A percentile compares a stretch with the other conserved stretches of the same genome.
These are phyloP conservation scores for Okapia johnstoni DNA, from an alignment of 2,113 vertebrate genomes.

Conservation along the genomic window DNA sequence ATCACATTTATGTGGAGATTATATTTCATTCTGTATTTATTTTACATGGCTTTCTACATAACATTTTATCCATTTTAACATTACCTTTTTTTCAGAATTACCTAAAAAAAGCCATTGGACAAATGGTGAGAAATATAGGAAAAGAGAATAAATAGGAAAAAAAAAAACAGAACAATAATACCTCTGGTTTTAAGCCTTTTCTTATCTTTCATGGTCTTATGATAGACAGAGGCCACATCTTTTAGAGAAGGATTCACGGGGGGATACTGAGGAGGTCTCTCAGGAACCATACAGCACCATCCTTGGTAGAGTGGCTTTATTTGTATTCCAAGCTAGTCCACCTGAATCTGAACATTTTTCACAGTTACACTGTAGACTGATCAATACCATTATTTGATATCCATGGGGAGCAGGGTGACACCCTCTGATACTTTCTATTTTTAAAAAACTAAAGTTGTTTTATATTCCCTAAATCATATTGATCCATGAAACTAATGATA, in stretches of 20 bases:
- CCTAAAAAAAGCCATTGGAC: not conserved
- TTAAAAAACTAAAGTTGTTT: conserved; percentile 80
- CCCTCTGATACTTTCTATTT: conserved; percentile 79
- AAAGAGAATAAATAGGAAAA: not conserved
- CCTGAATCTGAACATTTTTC: conserved; percentile 66
- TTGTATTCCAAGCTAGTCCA: conserved; percentile 63
- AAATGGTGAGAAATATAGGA: not conserved
- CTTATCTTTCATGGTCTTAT: not conserved
- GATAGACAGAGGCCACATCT: rapidly evolving
- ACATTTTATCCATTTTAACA: not conserved
- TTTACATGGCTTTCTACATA: not conserved
- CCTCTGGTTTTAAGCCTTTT: not conserved
- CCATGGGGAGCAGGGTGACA: conserved; percentile 65
- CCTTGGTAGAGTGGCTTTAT: conserved; percentile 24
- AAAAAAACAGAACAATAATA: not conserved
- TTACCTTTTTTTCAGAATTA: not conserved
- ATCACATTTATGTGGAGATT: not conserved
- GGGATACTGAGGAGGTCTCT: not conserved
- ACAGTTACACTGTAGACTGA: conserved; percentile 66
- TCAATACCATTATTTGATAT: conserved; percentile 77
- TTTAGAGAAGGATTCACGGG: not conserved
- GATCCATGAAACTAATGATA: conserved; percentile 79
- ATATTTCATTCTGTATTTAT: not conserved
- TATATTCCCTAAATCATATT: conserved; percentile 77
- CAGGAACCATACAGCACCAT: rapidly evolving